Evolutionary conservation across 2,113 vertebrate species (phyloP), one percentile per base, ranked within the genome.

Genomic region (Daphoenositta chrysoptera): DNA sequence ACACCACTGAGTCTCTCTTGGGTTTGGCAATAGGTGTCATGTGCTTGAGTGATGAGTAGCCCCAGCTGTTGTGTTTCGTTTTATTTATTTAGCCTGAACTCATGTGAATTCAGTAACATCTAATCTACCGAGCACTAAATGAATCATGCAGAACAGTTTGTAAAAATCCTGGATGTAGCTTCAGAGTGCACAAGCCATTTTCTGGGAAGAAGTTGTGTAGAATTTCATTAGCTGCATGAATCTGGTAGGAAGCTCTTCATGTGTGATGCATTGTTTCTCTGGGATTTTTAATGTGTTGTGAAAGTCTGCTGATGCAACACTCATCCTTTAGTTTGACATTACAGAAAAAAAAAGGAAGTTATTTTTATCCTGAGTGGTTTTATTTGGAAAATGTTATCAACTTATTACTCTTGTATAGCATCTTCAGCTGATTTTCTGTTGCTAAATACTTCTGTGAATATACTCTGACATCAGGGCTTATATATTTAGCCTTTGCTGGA

Each of bases 51-150:
- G 92, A 91, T 91, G 95, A 94, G 84, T 69, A 93, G 92, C 69
- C 94, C 73, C 96, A 98, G 95, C 91, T 97, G 96, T 93, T 94
- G 87, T 70, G 60, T 80, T 95, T 93, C 13, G 64, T 66, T 89
- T 94, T 95, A 96, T 93, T 96, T 93, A 85, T 94, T 96, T 94
- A 95, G 81, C 3, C 19, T 89, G 87, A 95, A 94, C 78, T 93
- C 87, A 87, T 94, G 91, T 84, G 87, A 95, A 93, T 96, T 93
- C 93, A 96, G 50, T 92, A 93, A 90, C 83, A 90, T 97, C 92
- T 95, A 95, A 97, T 96, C 92, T 94, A 83, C 71, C 0, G 0
- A 83, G 60, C 7, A 1, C 56, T 91, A 88, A 94, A 81, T 96
- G 87, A 97, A 92, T 96, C 90, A 94, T 82, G 65, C 83, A 92